Evolutionary conservation across 2,797 vertebrate genomes (phyloP).

Genomic region (Sebastes oblongus): DNA sequence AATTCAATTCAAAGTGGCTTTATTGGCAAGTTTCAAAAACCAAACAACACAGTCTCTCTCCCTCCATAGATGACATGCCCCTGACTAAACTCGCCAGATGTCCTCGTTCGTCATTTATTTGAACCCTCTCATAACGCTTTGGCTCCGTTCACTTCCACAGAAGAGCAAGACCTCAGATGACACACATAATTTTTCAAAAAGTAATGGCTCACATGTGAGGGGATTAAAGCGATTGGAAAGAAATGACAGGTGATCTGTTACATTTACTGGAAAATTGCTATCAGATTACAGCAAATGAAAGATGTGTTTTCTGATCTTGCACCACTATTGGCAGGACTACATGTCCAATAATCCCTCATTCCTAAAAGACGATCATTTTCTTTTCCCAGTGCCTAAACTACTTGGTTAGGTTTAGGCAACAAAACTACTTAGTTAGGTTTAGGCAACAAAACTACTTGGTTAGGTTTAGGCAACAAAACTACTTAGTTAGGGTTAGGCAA

Average conservation of each 20-base stretch:
- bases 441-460: too few relatives aligned
- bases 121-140: conserved; percentile 24
- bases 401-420: too few relatives aligned
- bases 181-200: conserved; percentile 36
- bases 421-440: too few relatives aligned
- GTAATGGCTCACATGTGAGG: conserved; percentile 41
- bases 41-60: background rate
- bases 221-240: conserved; percentile 35
- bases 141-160: conserved; percentile 4
- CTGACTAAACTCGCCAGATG: conserved; percentile 45
- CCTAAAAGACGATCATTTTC: background rate
- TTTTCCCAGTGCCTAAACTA: too few relatives aligned
- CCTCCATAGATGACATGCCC: conserved; percentile 23
- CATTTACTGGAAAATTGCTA: background rate
- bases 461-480: too few relatives aligned
- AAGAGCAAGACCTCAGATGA: conserved; percentile 31
- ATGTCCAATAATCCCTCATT: background rate
- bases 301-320: background rate
- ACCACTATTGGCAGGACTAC: background rate
- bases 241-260: conserved; percentile 30
- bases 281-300: conserved; percentile 22
- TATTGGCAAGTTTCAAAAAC: too few relatives aligned
- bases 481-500: too few relatives aligned
- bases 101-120: conserved; percentile 45
- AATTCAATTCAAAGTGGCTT: too few relatives aligned